Conservation (phyloP, 1,140 invertebrate species). For the Drosophila nikananu region DNA sequence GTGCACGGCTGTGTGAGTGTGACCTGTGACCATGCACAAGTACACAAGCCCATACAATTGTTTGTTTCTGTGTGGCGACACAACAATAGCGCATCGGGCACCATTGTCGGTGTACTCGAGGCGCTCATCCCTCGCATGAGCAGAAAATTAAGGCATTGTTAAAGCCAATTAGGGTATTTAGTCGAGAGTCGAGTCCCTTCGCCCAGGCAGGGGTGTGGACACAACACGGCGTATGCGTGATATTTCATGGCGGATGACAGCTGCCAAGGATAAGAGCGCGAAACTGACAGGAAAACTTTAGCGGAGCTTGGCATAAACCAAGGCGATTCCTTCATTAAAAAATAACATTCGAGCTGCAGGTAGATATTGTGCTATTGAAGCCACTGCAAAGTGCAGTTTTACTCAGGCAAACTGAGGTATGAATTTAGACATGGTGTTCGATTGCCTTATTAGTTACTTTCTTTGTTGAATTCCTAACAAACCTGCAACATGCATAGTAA, state of each 20-base stretch:
- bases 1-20: constrained; percentile 60
- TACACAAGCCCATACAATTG: constrained; percentile 13
- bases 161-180: constrained; percentile 78
- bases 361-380: constrained; percentile 3
- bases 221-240: constrained; percentile 63
- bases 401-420: background rate
- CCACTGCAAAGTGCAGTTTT: background rate
- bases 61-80: constrained; percentile 37
- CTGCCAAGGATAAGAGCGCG: constrained; percentile 27
- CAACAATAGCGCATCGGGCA: constrained; percentile 69
- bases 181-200: constrained; percentile 30
- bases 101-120: constrained; percentile 49
- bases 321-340: background rate
- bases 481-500: background rate
- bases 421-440: background rate
- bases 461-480: no score
- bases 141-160: constrained; percentile 77
- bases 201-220: constrained; percentile 19
- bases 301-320: constrained; percentile 6
- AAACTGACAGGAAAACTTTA: constrained; percentile 27
- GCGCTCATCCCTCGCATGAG: constrained; percentile 32
- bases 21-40: constrained; percentile 59
- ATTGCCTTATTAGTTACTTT: no score
- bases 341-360: background rate
- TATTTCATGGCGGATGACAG: constrained; percentile 43